These are phyloP conservation scores for Sinocyclocheilus anophthalmus DNA, from an alignment of 2,113 vertebrate species.

Conservation along the genomic window DNA sequence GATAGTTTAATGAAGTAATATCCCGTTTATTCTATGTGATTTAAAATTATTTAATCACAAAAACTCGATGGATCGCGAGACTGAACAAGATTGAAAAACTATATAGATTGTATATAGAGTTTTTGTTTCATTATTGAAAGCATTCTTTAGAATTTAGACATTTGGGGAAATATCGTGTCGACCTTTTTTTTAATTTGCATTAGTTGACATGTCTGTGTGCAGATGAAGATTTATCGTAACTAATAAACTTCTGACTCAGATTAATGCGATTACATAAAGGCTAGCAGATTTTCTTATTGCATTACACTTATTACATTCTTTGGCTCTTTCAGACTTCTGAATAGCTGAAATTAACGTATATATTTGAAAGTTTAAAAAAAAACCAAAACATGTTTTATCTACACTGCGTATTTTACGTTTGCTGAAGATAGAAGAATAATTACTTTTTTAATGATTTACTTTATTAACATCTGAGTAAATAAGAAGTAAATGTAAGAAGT, in stretches of 20 bases:
- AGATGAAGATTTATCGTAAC: neutral
- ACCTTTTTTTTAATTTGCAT: neutral
- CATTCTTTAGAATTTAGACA: neutral
- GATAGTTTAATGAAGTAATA: neutral
- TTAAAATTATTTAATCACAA: neutral
- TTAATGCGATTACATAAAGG: neutral
- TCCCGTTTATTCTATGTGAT: neutral
- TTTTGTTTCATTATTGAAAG: neutral
- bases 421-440: neutral
- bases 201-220: neutral
- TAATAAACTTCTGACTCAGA: neutral
- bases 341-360: neutral
- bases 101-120: too few species aligned
- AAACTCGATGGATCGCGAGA: neutral
- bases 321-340: neutral
- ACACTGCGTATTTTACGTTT: neutral
- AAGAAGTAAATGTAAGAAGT: neutral
- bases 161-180: neutral
- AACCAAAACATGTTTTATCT: too few species aligned
- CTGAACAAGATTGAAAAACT: neutral
- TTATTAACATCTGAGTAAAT: neutral
- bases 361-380: too few species aligned
- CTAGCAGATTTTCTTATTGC: neutral
- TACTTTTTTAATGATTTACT: neutral
- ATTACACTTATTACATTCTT: neutral